Conservation (phyloP, 2,113 vertebrate genomes). For the Octodon degus region DNA sequence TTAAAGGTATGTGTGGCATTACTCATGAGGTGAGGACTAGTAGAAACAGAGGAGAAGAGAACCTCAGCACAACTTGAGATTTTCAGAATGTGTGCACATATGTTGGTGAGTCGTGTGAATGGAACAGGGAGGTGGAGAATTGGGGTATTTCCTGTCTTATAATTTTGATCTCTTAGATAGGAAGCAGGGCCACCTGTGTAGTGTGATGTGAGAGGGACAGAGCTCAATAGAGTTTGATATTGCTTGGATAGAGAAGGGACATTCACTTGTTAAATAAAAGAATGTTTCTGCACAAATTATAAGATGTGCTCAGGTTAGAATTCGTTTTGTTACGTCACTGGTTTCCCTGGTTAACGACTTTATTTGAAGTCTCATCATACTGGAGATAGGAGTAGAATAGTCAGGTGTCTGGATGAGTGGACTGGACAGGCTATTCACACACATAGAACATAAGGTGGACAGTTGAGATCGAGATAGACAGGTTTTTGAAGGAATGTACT, state of each 20-base stretch:
- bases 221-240: neutral
- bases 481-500: neutral
- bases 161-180: neutral
- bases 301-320: neutral
- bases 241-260: neutral
- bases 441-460: neutral
- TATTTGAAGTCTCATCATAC: neutral
- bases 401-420: neutral
- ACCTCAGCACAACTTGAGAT: conserved; percentile 1
- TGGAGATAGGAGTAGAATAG: neutral
- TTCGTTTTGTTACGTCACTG: conserved; percentile 18
- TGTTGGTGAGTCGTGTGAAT: neutral
- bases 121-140: neutral
- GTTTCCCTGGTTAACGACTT: neutral
- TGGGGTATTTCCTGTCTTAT: neutral
- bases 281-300: neutral
- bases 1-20: neutral
- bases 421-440: neutral
- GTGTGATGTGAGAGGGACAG: neutral
- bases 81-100: conserved; percentile 4
- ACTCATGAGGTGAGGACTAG: neutral
- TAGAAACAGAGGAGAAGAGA: neutral
- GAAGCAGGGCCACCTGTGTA: neutral
- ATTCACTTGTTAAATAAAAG: neutral
- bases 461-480: neutral